Evolutionary conservation across 2,797 vertebrate species (phyloP).

Genomic region (Coreius guichenoti): DNA sequence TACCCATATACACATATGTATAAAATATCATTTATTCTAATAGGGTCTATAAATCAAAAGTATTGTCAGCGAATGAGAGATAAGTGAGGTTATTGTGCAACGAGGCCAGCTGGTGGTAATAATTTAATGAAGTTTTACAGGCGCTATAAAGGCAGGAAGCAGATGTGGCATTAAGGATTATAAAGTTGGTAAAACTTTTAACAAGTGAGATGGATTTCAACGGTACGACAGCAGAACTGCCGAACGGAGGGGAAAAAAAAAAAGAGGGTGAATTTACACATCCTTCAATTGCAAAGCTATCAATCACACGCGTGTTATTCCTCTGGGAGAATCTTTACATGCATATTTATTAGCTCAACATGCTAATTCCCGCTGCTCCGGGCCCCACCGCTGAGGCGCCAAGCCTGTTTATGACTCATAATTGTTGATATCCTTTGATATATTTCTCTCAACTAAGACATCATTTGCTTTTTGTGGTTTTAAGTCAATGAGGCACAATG

Average conservation of each 20-base stretch:
- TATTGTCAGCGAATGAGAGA: slow-evolving; percentile 82
- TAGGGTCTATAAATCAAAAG: slow-evolving; percentile 86
- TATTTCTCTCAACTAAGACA: slow-evolving; percentile 99
- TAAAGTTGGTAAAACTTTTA: slow-evolving; percentile 99
- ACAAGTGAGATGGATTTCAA: slow-evolving; percentile 96
- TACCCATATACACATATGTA: slow-evolving; percentile 86
- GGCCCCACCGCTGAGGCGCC: slow-evolving; percentile 95
- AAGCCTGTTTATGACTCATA: slow-evolving; percentile 99
- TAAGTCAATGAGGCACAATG: slow-evolving; percentile 96
- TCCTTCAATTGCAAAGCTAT: slow-evolving; percentile 99
- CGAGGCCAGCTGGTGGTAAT: slow-evolving; percentile 87
- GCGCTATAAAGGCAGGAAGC: slow-evolving; percentile 89
- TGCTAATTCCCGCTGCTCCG: slow-evolving; percentile 99
- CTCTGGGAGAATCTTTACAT: slow-evolving; percentile 99
- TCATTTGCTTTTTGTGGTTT: slow-evolving; percentile 98
- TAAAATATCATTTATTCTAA: slow-evolving; percentile 89
- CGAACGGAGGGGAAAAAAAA: slow-evolving; percentile 77
- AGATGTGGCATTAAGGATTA: slow-evolving; percentile 99
- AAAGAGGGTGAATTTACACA: slow-evolving; percentile 93
- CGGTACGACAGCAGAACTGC: slow-evolving; percentile 89
- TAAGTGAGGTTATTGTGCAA: slow-evolving; percentile 84
- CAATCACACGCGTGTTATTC: slow-evolving; percentile 99
- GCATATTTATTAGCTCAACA: slow-evolving; percentile 99
- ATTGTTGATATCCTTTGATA: slow-evolving; percentile 99
- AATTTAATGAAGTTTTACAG: slow-evolving; percentile 96